Evolutionary conservation across 2,797 vertebrate genomes (phyloP).

Genomic region (Siniperca scherzeri): DNA sequence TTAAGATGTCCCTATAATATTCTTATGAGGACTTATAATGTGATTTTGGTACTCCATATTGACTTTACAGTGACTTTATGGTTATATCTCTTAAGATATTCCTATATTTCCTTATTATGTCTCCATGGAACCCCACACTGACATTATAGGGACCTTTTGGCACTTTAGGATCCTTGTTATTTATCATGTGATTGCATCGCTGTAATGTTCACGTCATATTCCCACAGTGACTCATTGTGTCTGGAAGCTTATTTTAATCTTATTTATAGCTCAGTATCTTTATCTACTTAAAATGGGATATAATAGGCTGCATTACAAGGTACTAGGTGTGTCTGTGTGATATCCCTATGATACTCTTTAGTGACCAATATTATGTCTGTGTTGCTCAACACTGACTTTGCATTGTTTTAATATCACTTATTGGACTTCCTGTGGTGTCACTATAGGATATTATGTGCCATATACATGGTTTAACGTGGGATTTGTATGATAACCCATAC

Average conservation of each 20-base stretch:
- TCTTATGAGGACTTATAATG: not conserved
- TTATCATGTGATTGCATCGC: not conserved
- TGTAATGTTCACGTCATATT: not conserved
- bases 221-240: conserved; percentile 9
- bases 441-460: not conserved
- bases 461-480: not conserved
- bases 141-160: not conserved
- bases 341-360: not conserved
- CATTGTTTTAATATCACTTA: not conserved
- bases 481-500: not conserved
- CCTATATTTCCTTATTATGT: not conserved
- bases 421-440: not conserved
- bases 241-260: not conserved
- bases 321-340: conserved; percentile 26
- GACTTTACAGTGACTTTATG: not conserved
- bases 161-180: not conserved
- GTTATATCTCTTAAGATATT: not conserved
- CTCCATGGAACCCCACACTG: not conserved
- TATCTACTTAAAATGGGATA: conserved; percentile 2
- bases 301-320: not conserved
- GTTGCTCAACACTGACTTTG: not conserved
- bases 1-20: not conserved
- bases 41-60: not conserved
- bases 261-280: conserved; percentile 10
- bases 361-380: not conserved